These are phyloP conservation scores for Thoracochromis brauschi DNA, from an alignment of 2,113 vertebrate genomes.

Conservation along the genomic window DNA sequence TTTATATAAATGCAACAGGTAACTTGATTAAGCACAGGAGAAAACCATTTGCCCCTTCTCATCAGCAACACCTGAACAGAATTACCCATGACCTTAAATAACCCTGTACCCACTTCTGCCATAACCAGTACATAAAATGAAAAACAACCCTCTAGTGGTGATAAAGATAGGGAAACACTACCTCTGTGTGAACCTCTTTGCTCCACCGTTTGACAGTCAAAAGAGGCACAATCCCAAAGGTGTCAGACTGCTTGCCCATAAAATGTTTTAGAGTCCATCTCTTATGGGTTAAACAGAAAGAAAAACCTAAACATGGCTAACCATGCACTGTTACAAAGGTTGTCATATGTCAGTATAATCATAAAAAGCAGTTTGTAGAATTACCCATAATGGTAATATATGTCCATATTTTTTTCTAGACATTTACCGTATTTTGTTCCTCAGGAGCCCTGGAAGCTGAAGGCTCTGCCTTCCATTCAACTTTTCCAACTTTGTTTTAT, in stretches of 20 bases:
- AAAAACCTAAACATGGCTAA: not conserved
- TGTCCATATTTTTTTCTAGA: not conserved
- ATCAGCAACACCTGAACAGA: not conserved
- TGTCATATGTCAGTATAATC: not conserved
- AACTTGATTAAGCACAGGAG: not conserved
- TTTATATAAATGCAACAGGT: not conserved
- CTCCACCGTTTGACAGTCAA: not conserved
- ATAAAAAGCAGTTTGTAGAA: not conserved
- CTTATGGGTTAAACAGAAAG: not conserved
- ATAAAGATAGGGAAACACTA: not conserved
- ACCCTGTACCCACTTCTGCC: not conserved
- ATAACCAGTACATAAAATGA: not conserved
- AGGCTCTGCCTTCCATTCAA: not conserved
- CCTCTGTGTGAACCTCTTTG: not conserved
- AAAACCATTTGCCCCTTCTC: not conserved
- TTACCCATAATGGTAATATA: not conserved
- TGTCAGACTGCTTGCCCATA: not conserved
- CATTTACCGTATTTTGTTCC: not conserved
- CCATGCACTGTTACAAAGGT: not conserved
- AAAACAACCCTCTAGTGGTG: not conserved
- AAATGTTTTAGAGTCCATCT: not conserved
- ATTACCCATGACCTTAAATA: not conserved
- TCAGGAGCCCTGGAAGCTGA: fast-evolving
- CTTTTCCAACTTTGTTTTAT: not conserved
- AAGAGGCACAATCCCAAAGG: not conserved